Evolutionary conservation across 2,797 vertebrate species (phyloP).

Genomic region (Intellagama lesueurii): DNA sequence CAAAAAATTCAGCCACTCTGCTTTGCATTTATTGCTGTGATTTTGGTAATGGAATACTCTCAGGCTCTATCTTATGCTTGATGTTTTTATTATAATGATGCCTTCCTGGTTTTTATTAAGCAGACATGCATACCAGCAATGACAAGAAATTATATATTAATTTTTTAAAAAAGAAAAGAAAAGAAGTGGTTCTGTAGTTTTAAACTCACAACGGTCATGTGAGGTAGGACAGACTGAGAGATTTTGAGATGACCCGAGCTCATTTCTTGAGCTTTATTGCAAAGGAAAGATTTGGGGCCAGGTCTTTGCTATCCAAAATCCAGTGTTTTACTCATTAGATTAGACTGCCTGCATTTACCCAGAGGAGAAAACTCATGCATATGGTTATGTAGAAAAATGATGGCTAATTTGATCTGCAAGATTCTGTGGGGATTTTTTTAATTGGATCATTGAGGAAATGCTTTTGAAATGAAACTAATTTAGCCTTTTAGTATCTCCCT

Average conservation of each 20-base stretch:
- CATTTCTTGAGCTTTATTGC: background rate
- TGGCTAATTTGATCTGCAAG: background rate
- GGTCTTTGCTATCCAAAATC: background rate
- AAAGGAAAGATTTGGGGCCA: background rate
- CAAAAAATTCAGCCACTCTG: too few species aligned
- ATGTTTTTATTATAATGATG: too few species aligned
- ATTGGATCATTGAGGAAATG: conserved; percentile 5
- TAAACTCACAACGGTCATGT: too few species aligned
- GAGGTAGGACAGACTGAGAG: too few species aligned
- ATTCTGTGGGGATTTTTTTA: conserved; percentile 20
- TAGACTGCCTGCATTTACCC: background rate
- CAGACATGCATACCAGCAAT: too few species aligned
- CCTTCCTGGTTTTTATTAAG: too few species aligned
- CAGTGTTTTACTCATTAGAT: background rate
- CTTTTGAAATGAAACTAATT: conserved; percentile 29
- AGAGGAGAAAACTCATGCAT: background rate
- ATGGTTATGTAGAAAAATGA: background rate
- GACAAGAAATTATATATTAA: too few species aligned
- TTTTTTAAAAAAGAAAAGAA: too few species aligned
- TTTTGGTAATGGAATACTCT: too few species aligned
- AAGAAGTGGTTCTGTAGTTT: too few species aligned
- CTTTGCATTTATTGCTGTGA: too few species aligned
- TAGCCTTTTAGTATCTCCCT: background rate
- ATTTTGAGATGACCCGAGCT: background rate
- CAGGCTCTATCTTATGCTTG: too few species aligned